Evolutionary conservation across 1,140 invertebrate species (phyloP), one percentile per base, ranked within the genome.

Genomic region (Macrosteles quadrilineatus): DNA sequence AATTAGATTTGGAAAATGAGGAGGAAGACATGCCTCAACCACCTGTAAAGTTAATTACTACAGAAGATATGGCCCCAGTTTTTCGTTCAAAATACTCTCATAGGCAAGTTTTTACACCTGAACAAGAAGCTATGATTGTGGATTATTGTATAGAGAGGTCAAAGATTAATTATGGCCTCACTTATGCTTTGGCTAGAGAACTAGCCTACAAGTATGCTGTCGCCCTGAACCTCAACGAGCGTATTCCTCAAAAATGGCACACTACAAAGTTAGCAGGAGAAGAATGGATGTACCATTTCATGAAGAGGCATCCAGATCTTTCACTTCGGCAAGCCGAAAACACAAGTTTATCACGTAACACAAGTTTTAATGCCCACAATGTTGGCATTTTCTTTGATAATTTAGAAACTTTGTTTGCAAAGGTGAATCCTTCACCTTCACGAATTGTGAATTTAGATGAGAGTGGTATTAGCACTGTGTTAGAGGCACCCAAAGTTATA

Each of bases 61-160:
- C 40, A 65, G 63, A 65, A 65, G 63, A 65, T 65, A 65, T 31
- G 30, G 63, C 63, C 40, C 29, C 63, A 32, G 63, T 65, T 29
- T 65, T 19, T 4, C 30, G 32, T 32, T 32, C 63, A 43, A 65
- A 65, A 36, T 65, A 65, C 32, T 65, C 63, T 25, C 63, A 65
- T 30, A 31, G 63, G 31, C 29, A 63, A 36, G 32, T 36, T 36
- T 63, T 63, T 63, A 63, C 9, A 30, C 57, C 3, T 12, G 2
- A 65, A 31, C 63, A 65, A 65, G 63, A 65, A 65, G 40, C 21
- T 36, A 36, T 36, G 17, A 65, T 65, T 65, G 30, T 36, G 17
- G 63, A 65, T 21, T 65, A 65, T 65, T 65, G 63, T 17, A 65
- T 65, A 31, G 63, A 65, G 63, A 65, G 32, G 32, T 36, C 32